Conservation (phyloP, 2,113 vertebrate genomes). For the Sander lucioperca region DNA sequence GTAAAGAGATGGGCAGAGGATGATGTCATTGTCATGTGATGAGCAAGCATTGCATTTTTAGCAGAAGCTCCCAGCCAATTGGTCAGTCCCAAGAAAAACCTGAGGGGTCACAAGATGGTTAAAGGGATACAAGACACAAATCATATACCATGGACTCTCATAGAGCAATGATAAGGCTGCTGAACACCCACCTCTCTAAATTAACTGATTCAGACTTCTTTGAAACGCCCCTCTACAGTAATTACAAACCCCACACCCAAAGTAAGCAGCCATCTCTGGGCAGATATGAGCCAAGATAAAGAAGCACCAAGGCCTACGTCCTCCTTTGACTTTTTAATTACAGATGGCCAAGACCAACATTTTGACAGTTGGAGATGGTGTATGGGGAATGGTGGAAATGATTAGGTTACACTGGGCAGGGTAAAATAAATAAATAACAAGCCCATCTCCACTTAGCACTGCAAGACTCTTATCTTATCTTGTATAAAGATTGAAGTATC, state of each 20-base stretch:
- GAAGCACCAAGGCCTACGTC: neutral
- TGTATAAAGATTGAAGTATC: neutral
- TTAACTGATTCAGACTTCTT: slow-evolving; percentile 11
- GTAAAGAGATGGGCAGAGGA: neutral
- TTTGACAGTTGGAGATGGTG: slow-evolving; percentile 17
- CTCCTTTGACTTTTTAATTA: slow-evolving; percentile 30
- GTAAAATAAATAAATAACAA: slow-evolving; percentile 1
- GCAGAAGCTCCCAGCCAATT: neutral
- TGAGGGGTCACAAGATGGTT: neutral
- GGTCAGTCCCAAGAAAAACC: neutral
- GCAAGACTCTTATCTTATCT: neutral
- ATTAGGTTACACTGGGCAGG: neutral
- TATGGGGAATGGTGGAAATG: neutral
- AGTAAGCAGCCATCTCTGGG: neutral
- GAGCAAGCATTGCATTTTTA: neutral
- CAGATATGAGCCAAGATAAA: slow-evolving; percentile 13
- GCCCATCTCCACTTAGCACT: neutral
- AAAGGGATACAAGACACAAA: neutral
- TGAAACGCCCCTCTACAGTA: slow-evolving; percentile 24
- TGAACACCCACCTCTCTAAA: slow-evolving; percentile 4
- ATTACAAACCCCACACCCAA: slow-evolving; percentile 20
- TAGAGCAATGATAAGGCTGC: slow-evolving; percentile 1
- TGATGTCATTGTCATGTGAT: neutral
- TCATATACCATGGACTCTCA: too few relatives aligned
- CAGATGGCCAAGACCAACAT: slow-evolving; percentile 31